Evolutionary conservation across 2,113 vertebrate species (phyloP), one percentile per base, ranked within the genome.

Genomic region (Budorcas taxicolor): DNA sequence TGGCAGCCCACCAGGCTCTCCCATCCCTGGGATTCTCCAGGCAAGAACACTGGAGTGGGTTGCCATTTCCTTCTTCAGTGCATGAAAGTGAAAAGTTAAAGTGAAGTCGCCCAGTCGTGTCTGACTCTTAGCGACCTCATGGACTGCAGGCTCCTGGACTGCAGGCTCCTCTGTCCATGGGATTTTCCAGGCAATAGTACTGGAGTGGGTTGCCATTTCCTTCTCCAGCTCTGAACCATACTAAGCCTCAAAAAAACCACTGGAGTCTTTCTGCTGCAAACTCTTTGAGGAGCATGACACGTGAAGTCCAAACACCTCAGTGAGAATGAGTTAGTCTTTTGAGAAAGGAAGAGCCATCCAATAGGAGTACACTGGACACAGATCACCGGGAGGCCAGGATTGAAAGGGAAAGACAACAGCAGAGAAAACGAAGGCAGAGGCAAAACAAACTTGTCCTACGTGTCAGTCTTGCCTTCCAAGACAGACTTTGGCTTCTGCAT

Each of bases 181-280:
- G 23, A 58, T 58, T 58, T 27, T 58, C 57, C 57, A 58, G 57
- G 57, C 57, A 27, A 27, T 0, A 58, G 9, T 27, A 58, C 57
- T 58, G 57, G 57, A 58, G 57, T 27, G 23, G 3, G 57, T 0
- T 27, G 57, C 57, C 57, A 58, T 58, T 27, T 9, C 23, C 57
- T 58, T 58, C 23, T 58, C 57, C 23, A 57, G 23, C 57, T 92
- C 80, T 90, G 52, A 96, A 71, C 78, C 19, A 19, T 2, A 95
- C 40, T 78, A 43, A 60, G 2, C 33, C 58, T 92, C 3, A 33
- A 90, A 95, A 33, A 57, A 58, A 2, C 29, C 33, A 36, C 29
- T 40, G 36, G 45, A 78, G 58, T 93, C 53, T 60, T 95, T 71
- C 40, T n/a, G 33, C 16, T 93, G 21, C 58, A 90, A 95, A 94